Base-by-base conservation (phyloP, 2,888 invertebrate genomes). In the Acronicta psi region DNA sequence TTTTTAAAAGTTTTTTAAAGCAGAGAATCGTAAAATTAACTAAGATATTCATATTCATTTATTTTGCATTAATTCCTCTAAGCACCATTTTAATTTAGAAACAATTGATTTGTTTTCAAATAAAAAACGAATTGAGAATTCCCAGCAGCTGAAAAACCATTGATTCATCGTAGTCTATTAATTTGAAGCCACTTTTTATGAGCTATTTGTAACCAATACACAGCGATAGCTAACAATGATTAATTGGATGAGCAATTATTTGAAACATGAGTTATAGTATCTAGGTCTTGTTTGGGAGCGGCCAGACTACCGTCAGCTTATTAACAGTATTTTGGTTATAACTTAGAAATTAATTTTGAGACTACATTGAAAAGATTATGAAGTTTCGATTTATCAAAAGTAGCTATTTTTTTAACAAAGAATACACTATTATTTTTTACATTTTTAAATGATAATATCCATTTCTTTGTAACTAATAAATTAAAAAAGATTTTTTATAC, bases 211-310 rank as follows among this genome's bases (percentile, higher is more conserved):
- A 68, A 70, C 31, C 45, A 54, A 65, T 65, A 50, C 18, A n/a
- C 34, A 31, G 17, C 9, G 16, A 41, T 23, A n/a, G 46, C 43
- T 54, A 55, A 59, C 46, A 42, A 55, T 37, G 55, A 53, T 51
- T 61, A 50, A 59, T 74, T 43, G 40, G 37, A 34, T 14, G 16
- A 31, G 52, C 9, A 64, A 43, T 51, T 68, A 64, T 44, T 75
- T 60, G 50, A 43, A 71, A 63, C 63, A 71, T 62, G 72, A 70
- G 62, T 59, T 58, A 44, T 50, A 69, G 37, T 34, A 14, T 7
- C 9, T 52, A 53, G 29, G 40, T 49, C 23, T 54, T 47, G 34
- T 62, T 42, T 1, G 14, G 59, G 59, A 63, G 63, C 47, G 75
- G 58, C 64, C 57, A 47, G 17, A 36, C 45, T 47, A 34, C 11